These are phyloP conservation scores for Cephus runcator DNA, from an alignment of 2,888 invertebrate genomes.

Conservation along the genomic window DNA sequence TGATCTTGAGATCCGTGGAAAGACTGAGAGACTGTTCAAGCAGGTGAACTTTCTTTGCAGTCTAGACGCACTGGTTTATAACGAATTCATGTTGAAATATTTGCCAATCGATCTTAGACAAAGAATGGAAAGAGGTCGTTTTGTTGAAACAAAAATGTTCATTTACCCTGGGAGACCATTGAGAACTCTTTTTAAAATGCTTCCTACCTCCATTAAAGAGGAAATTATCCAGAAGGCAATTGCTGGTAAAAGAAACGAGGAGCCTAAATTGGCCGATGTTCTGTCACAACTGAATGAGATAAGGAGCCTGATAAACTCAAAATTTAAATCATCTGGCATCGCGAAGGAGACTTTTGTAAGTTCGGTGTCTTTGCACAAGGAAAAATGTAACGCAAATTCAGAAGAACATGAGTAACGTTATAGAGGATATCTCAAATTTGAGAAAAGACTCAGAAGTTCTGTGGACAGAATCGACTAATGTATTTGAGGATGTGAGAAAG, in stretches of 20 bases:
- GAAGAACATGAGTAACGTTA: no score
- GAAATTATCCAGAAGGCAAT: conserved; percentile 54
- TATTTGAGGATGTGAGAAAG: no score
- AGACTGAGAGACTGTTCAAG: conserved; percentile 69
- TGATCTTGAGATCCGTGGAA: conserved; percentile 69
- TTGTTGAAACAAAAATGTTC: conserved; percentile 58
- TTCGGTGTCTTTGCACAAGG: no score
- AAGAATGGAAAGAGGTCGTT: conserved; percentile 64
- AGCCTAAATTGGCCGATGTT: not conserved
- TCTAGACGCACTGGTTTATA: conserved; percentile 68
- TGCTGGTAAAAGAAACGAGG: conserved; percentile 4
- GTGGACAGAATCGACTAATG: no score
- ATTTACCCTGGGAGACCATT: conserved; percentile 66
- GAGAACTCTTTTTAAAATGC: conserved; percentile 56
- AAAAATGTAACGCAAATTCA: no score
- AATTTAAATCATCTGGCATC: no score
- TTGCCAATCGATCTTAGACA: conserved; percentile 61
- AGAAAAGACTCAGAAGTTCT: no score
- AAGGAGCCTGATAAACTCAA: no score
- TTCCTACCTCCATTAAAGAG: conserved; percentile 65
- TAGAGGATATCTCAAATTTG: no score
- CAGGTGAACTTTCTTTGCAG: conserved; percentile 70
- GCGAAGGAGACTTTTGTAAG: no score
- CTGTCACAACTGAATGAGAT: no score
- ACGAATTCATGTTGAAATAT: conserved; percentile 62